Conservation (phyloP, 2,113 vertebrate species). For the Poicephalus gulielmi region DNA sequence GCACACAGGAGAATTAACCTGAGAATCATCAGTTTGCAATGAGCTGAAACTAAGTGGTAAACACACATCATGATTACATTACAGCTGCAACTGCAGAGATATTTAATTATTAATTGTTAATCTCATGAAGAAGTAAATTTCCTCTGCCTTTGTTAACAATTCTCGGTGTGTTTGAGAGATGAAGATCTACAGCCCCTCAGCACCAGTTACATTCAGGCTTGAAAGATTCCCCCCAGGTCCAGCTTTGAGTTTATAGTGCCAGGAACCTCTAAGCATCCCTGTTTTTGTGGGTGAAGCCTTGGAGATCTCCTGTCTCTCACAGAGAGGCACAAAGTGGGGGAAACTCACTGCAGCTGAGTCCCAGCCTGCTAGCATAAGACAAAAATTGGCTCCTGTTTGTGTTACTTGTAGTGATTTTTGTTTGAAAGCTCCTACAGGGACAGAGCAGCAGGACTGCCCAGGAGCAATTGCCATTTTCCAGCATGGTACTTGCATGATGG, state of each 20-base stretch:
- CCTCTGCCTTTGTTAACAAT: background rate
- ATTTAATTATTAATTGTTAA: conserved; percentile 23
- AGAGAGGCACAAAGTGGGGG: background rate
- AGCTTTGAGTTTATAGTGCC: background rate
- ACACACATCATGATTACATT: background rate
- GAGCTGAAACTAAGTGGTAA: conserved; percentile 6
- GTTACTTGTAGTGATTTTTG: background rate
- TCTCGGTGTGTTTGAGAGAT: background rate
- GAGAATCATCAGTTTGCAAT: background rate
- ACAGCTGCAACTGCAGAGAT: conserved; percentile 12
- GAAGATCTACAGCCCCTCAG: background rate
- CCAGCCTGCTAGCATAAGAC: fast-evolving
- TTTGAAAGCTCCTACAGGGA: background rate
- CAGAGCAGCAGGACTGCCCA: background rate
- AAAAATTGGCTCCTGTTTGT: background rate
- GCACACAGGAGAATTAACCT: conserved; percentile 25
- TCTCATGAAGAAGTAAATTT: background rate
- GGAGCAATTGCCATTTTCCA: background rate
- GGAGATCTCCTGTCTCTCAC: background rate
- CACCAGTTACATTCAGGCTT: background rate
- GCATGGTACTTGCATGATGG: background rate
- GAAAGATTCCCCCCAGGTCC: background rate
- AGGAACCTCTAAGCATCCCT: background rate
- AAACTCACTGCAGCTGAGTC: background rate
- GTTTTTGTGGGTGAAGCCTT: background rate